These are phyloP conservation scores for Sebastes oblongus DNA, from an alignment of 2,797 vertebrate species.

Conservation along the genomic window DNA sequence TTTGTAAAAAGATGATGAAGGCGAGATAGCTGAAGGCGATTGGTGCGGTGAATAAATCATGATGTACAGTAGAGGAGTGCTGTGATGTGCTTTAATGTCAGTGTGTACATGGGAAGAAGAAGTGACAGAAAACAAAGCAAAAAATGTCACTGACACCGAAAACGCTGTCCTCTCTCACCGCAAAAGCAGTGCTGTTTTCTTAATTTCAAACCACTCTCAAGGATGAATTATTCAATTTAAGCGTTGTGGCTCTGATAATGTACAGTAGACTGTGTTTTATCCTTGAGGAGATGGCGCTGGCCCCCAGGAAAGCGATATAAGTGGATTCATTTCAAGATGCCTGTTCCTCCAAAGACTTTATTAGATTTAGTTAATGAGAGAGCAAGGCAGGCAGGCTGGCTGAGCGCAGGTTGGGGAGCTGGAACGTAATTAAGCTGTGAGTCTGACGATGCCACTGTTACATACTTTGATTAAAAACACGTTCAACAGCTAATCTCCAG, in stretches of 20 bases:
- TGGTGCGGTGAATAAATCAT: background rate
- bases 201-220: conserved; percentile 54
- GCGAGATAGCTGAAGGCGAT: background rate
- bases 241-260: conserved; percentile 59
- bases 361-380: conserved; percentile 84
- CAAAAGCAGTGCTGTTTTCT: conserved; percentile 26
- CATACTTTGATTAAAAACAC: conserved; percentile 83
- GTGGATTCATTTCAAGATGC: conserved; percentile 83
- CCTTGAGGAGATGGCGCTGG: conserved; percentile 63
- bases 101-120: background rate
- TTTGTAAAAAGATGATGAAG: background rate
- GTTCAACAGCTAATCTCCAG: conserved; percentile 76
- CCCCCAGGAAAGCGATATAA: conserved; percentile 78
- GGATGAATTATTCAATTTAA: conserved; percentile 79
- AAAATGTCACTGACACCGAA: background rate
- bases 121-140: background rate
- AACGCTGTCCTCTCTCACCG: background rate
- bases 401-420: conserved; percentile 78
- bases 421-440: conserved; percentile 80
- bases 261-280: conserved; percentile 67
- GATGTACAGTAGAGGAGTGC: background rate
- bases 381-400: conserved; percentile 65
- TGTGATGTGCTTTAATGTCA: background rate
- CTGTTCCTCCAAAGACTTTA: conserved; percentile 83
- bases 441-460: conserved; percentile 74